Evolutionary conservation across 2,113 vertebrate genomes (phyloP), one percentile per base, ranked within the genome.

Genomic region (Vulpes vulpes): DNA sequence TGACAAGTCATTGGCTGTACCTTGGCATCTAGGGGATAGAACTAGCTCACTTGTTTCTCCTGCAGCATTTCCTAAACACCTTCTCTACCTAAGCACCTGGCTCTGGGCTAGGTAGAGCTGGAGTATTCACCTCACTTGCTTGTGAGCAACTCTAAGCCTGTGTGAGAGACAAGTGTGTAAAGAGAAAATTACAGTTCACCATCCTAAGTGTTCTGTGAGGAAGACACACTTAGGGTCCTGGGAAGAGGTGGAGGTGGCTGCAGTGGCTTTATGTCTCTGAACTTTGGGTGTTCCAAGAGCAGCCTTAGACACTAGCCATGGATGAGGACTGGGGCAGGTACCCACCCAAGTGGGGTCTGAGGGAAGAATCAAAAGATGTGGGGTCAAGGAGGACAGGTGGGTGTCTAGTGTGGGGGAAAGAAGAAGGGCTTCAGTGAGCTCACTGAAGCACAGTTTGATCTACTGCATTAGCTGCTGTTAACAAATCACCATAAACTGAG

Each of bases 291-390:
- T 90, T 86, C 3, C 9, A 90, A 86, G 74, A 67, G 73, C 32
- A 89, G n/a, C 32, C 82, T 84, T 71, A 51, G 79, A 62, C n/a
- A 64, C 35, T 30, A 38, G 49, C 43, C 73, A 74, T 8, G 15
- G 73, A 64, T 4, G 19, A 57, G n/a, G 38, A 23, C 65, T 74
- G 73, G 25, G 51, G 38, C 80, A 82, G 53, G 74, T 86, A 69
- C 55, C 53, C 12, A 20, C 25, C 20, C 71, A 74, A 20, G 9
- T 17, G 32, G 80, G 22, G 49, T 64, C 55, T 89, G 51, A 84
- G 51, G 32, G 65, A 81, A 84, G 51, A 95, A 64, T 32, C 79
- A 79, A 67, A 83, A 86, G n/a, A 85, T 73, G 38, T n/a, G 88
- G 84, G 51, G 17, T 85, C 67, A 91, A 69, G 38, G 79, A 89